These are phyloP conservation scores for Bubo blakistoni DNA, from an alignment of 2,113 vertebrate species.

Conservation along the genomic window DNA sequence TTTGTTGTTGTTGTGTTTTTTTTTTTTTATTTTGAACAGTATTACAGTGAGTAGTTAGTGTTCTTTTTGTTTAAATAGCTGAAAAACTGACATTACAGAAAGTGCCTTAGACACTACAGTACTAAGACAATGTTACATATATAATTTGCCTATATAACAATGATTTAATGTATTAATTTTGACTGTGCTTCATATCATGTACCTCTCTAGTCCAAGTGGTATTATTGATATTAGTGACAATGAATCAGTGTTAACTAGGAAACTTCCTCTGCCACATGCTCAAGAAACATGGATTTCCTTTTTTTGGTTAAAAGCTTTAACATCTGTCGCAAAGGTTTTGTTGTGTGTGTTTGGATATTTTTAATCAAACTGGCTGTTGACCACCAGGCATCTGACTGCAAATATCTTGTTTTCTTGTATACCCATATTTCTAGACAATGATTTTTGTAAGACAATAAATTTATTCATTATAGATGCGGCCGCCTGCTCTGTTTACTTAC, in stretches of 20 bases:
- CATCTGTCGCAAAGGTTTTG: conserved; percentile 78
- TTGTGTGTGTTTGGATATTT: conserved; percentile 75
- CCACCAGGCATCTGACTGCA: conserved; percentile 87
- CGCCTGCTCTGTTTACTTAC: conserved; percentile 75
- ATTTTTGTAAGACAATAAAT: conserved; percentile 99
- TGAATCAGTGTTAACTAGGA: conserved; percentile 81
- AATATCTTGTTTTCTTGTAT: conserved; percentile 88
- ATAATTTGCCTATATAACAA: conserved; percentile 79
- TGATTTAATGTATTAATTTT: conserved; percentile 77
- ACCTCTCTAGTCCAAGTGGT: conserved; percentile 78
- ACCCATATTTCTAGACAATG: conserved; percentile 95
- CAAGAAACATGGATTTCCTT: conserved; percentile 65
- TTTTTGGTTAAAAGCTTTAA: conserved; percentile 95
- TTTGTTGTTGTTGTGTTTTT: not conserved
- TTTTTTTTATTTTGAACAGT: conserved; percentile 65
- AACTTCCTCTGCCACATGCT: conserved; percentile 74
- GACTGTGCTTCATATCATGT: conserved; percentile 80
- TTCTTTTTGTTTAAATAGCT: conserved; percentile 72
- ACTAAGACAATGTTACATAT: conserved; percentile 84
- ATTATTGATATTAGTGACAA: conserved; percentile 74
- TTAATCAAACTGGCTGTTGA: conserved; percentile 87
- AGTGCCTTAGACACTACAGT: conserved; percentile 99
- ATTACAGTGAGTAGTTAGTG: conserved; percentile 69
- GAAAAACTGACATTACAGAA: conserved; percentile 83
- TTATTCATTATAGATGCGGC: conserved; percentile 90